Conservation (phyloP, 2,797 vertebrate species). For the Catharus ustulatus region DNA sequence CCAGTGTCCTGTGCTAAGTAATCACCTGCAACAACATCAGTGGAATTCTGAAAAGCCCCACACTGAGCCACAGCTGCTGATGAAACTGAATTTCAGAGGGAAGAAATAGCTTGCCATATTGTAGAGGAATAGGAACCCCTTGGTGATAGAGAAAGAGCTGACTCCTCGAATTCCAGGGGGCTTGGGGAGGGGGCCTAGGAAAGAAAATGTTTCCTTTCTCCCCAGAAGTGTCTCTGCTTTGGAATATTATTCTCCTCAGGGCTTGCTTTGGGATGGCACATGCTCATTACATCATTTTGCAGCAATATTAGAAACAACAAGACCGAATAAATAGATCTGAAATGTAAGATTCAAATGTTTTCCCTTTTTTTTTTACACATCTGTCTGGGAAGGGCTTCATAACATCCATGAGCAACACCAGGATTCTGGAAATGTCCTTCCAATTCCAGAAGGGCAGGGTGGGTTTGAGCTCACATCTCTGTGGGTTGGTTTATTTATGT, state of each 20-base stretch:
- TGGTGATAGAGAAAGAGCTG: constrained; percentile 34
- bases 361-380: neutral
- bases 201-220: neutral
- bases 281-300: neutral
- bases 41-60: constrained; percentile 37
- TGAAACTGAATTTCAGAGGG: constrained; percentile 40
- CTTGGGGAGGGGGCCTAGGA: neutral
- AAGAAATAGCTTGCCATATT: constrained; percentile 42
- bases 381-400: neutral
- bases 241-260: neutral
- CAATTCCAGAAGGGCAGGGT: neutral
- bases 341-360: neutral
- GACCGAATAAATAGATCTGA: neutral
- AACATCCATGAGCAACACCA: neutral
- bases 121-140: constrained; percentile 37
- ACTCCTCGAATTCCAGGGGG: neutral
- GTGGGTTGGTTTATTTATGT: neutral
- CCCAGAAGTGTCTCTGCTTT: neutral
- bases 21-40: constrained; percentile 19
- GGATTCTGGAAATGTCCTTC: neutral
- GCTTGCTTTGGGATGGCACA: neutral
- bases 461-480: neutral
- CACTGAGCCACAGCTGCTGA: constrained; percentile 53
- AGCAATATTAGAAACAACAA: neutral
- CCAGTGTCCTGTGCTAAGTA: neutral